Base-by-base conservation (phyloP, 2,797 vertebrate species). In the Leucoraja ocellata region DNA sequence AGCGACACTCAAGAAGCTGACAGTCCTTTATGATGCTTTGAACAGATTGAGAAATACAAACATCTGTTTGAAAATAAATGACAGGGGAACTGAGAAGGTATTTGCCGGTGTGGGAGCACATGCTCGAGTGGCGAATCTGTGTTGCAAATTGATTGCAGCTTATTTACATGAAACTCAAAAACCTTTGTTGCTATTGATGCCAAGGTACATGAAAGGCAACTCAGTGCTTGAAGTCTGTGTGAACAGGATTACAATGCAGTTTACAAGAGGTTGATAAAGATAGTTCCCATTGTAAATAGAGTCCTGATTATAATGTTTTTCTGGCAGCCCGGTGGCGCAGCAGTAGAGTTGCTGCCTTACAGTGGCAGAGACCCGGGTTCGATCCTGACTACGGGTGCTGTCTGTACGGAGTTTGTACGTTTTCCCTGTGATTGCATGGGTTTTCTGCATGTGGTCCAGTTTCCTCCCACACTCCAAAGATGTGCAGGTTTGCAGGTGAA, bases 121-220 rank as follows among this genome's bases (percentile, higher is more conserved):
- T 16, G 36, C n/a, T 88, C 16, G n/a, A 88, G 63, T 68, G 84
- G n/a, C 68, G 63, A 18, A 28, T 68, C 16, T 36, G n/a, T 36
- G n/a, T 36, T 88, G n/a, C 4, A n/a, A 63, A 88, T 36, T 88
- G 14, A 88, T 68, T 88, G 84, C 61, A 68, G 84, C 84, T 68
- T 88, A 65, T 68, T 68, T 68, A 88, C 84, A 88, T 88, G 16
- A 88, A 36, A 3, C 63, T 65, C 61, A 36, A 9, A 68, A 88
- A 36, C 63, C 84, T 88, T 68, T 83, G 32, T 88, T 63, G 61
- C 84, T 84, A 61, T 84, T 84, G 84, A 88, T 88, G n/a, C 63
- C 84, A 88, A 36, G 16, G 63, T 68, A 88, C 63, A 88, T 88
- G 65, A 88, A 88, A 88, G 28, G 6, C 63, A 68, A 68, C 28